Evolutionary conservation across 2,113 vertebrate species (phyloP).

Genomic region (Brachypteracias leptosomus): DNA sequence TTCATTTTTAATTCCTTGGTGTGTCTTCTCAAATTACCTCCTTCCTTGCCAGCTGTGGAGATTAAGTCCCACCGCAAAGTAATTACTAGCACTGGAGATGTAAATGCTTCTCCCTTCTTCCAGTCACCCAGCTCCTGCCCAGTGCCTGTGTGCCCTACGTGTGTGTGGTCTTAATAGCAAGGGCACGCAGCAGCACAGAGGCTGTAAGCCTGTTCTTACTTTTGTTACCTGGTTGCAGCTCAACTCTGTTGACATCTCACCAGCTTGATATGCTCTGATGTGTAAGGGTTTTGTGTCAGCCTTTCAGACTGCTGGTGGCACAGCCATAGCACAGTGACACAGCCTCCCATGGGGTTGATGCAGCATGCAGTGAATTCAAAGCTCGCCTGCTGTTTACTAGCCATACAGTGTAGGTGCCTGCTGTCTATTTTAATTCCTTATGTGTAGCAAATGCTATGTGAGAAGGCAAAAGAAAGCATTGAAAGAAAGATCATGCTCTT

Average conservation of each 20-base stretch:
- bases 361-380: neutral
- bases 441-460: neutral
- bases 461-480: neutral
- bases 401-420: accelerated
- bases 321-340: neutral
- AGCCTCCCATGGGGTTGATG: neutral
- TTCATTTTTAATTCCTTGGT: slow-evolving; percentile 41
- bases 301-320: neutral
- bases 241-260: neutral
- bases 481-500: neutral
- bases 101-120: neutral
- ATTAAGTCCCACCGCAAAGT: slow-evolving; percentile 32
- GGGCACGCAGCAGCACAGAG: neutral
- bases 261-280: neutral
- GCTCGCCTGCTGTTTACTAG: neutral
- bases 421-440: neutral
- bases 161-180: slow-evolving; percentile 2
- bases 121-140: neutral
- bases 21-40: slow-evolving; percentile 48
- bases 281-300: neutral
- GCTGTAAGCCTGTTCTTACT: neutral
- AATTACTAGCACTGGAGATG: neutral
- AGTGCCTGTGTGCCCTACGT: neutral
- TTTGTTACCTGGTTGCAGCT: neutral
- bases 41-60: slow-evolving; percentile 24